Evolutionary conservation across 2,888 invertebrate species (phyloP).

Genomic region (Tenthredo livida): DNA sequence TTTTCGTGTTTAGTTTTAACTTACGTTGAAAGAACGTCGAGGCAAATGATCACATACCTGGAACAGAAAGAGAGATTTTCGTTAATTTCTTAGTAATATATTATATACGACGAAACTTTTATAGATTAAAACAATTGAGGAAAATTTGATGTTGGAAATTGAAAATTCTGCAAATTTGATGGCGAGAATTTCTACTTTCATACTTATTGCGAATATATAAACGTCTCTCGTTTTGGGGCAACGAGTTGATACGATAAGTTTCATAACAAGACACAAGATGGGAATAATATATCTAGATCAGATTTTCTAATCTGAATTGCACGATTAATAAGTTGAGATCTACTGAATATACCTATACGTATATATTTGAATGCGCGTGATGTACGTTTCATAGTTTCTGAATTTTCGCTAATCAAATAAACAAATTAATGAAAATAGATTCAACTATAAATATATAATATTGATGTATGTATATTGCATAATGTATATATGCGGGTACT

Average conservation of each 20-base stretch:
- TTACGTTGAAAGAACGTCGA: conserved; percentile 35
- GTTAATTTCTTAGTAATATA: background rate
- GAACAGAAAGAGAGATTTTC: conserved; percentile 61
- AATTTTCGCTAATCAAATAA: background rate
- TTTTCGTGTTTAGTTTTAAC: background rate
- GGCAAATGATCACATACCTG: conserved; percentile 64
- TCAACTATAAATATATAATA: too few species aligned
- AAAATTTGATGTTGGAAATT: background rate
- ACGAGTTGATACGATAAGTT: too few species aligned
- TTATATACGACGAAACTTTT: background rate
- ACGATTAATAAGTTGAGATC: too few species aligned
- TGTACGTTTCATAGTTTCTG: background rate
- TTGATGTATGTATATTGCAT: too few species aligned
- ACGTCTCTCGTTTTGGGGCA: too few species aligned
- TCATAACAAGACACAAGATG: too few species aligned
- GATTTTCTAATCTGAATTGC: too few species aligned
- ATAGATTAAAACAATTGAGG: background rate
- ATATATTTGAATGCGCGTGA: too few species aligned
- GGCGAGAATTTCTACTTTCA: background rate
- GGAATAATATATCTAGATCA: too few species aligned
- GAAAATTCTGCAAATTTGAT: too few species aligned
- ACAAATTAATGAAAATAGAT: background rate
- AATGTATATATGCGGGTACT: background rate
- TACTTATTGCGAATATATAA: too few species aligned
- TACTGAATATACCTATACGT: too few species aligned